A percentile compares a stretch with the other conserved stretches of the same genome.
Evolutionary conservation across 2,797 vertebrate genomes (phyloP).

Genomic region (Oreochromis mossambicus): DNA sequence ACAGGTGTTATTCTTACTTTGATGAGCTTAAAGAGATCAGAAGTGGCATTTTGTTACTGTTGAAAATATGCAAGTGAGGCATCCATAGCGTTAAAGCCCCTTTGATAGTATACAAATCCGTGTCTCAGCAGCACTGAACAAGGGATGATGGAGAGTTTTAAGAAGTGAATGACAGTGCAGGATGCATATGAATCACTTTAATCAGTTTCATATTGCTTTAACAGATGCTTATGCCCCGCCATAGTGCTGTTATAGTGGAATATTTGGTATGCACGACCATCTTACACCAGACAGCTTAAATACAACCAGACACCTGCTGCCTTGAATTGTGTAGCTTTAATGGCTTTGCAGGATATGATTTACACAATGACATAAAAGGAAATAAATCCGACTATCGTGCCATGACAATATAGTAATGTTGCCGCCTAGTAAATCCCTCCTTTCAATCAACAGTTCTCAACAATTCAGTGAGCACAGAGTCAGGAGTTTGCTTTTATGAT

Average conservation of each 20-base stretch:
- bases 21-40: conserved; percentile 2
- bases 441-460: not conserved
- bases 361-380: conserved; percentile 16
- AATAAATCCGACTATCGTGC: not conserved
- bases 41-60: not conserved
- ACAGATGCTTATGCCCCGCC: not conserved
- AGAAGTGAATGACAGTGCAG: not conserved
- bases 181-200: conserved; percentile 10
- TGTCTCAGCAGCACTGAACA: conserved; percentile 17
- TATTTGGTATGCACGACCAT: conserved; percentile 8
- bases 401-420: not conserved
- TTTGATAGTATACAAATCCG: conserved; percentile 36
- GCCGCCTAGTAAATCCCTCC: not conserved
- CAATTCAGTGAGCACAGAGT: not conserved
- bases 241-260: not conserved
- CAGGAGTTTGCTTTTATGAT: not conserved
- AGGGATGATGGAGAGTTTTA: conserved; percentile 8
- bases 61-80: conserved; percentile 12
- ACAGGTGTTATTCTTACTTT: conserved; percentile 6
- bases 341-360: conserved; percentile 6
- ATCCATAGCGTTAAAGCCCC: conserved; percentile 10
- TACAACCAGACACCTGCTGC: conserved; percentile 45
- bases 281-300: conserved; percentile 37
- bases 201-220: conserved; percentile 1
- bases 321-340: conserved; percentile 12